Conservation (phyloP, 2,797 vertebrate genomes). For the Schizothorax lantsangensis region DNA sequence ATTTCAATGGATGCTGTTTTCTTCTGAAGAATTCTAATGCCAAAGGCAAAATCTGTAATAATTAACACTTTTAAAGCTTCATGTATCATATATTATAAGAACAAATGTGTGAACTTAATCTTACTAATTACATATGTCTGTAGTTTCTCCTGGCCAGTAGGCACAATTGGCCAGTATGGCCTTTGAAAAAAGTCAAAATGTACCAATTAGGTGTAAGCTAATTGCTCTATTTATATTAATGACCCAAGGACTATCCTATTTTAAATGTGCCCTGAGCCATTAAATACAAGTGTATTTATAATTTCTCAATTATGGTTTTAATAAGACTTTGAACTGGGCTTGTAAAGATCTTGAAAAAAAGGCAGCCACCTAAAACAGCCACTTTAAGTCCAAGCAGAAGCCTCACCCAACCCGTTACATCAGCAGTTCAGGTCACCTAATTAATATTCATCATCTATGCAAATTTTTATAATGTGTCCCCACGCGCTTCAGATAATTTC, state of each 20-base stretch:
- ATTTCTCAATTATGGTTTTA: slow-evolving; percentile 29
- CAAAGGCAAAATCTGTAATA: slow-evolving; percentile 11
- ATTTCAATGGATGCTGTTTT: neutral
- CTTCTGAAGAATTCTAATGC: neutral
- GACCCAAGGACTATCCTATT: slow-evolving; percentile 58
- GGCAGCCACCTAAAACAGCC: neutral
- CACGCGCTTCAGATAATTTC: neutral
- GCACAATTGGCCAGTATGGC: slow-evolving; percentile 69
- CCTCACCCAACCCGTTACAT: neutral
- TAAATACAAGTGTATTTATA: slow-evolving; percentile 4
- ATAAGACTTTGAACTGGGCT: slow-evolving; percentile 23
- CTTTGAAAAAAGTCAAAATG: slow-evolving; percentile 62
- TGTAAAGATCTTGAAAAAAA: slow-evolving; percentile 3
- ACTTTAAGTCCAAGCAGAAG: neutral
- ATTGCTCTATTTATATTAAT: slow-evolving; percentile 66
- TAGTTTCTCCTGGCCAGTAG: slow-evolving; percentile 62
- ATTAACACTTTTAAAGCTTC: slow-evolving; percentile 10
- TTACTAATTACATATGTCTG: slow-evolving; percentile 48
- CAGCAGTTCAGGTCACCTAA: neutral
- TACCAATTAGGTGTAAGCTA: slow-evolving; percentile 69
- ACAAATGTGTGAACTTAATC: slow-evolving; percentile 36
- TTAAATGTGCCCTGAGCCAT: slow-evolving; percentile 30
- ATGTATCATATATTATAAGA: slow-evolving; percentile 4
- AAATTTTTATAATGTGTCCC: neutral
- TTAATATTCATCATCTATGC: slow-evolving; percentile 1